These are phyloP conservation scores for Odontamblyopus lacepedii DNA, from an alignment of 2,797 vertebrate species.

Conservation along the genomic window DNA sequence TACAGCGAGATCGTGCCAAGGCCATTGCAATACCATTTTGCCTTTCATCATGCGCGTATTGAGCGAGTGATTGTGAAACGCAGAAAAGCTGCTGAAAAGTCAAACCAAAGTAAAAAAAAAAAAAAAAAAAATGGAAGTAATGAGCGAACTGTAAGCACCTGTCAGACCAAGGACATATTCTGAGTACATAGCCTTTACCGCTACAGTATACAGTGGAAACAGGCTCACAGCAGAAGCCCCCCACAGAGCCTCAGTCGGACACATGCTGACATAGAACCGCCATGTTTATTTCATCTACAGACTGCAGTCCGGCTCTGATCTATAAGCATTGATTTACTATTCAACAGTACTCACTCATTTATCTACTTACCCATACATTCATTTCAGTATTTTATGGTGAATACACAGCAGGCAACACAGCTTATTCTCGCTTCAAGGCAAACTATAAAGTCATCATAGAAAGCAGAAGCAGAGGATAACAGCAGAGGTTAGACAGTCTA, in stretches of 20 bases:
- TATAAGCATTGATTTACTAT: constrained; percentile 75
- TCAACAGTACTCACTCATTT: constrained; percentile 71
- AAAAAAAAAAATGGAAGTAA: neutral
- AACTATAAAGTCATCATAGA: constrained; percentile 7
- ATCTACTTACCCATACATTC: constrained; percentile 75
- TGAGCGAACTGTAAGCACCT: constrained; percentile 23
- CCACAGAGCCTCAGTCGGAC: constrained; percentile 20
- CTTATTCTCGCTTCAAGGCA: constrained; percentile 20
- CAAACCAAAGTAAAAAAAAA: neutral
- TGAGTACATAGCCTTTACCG: constrained; percentile 31
- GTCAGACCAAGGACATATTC: constrained; percentile 30
- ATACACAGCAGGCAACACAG: constrained; percentile 44
- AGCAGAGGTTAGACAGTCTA: neutral
- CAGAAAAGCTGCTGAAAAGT: constrained; percentile 34
- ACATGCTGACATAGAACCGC: constrained; percentile 18
- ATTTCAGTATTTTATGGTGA: constrained; percentile 60
- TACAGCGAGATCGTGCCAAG: constrained; percentile 39
- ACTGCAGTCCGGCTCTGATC: constrained; percentile 64
- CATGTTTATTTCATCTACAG: constrained; percentile 54
- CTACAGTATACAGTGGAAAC: constrained; percentile 15
- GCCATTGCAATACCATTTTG: constrained; percentile 54
- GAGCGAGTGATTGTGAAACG: constrained; percentile 57
- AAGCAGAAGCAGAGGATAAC: neutral
- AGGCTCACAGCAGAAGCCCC: constrained; percentile 29
- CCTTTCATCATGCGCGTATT: constrained; percentile 73